Conservation (phyloP, 1,140 invertebrate genomes). For the Pygmarrhopalites habei region DNA sequence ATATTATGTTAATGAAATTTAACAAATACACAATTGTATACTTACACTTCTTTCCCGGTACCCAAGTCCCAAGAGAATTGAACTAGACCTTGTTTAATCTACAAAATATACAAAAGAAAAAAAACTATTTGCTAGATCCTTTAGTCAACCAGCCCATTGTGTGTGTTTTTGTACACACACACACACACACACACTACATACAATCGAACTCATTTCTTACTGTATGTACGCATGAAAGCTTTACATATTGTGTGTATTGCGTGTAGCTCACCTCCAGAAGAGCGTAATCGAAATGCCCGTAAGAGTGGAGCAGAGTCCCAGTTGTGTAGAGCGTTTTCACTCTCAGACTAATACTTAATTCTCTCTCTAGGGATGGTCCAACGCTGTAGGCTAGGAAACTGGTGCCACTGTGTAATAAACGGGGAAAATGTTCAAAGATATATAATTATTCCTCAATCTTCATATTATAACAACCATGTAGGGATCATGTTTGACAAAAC, state of each 20-base stretch:
- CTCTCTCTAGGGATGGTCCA: slow-evolving; percentile 58
- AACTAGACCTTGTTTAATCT: slow-evolving; percentile 39
- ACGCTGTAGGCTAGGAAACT: slow-evolving; percentile 42
- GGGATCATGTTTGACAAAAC: not conserved
- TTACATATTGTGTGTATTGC: too few relatives aligned
- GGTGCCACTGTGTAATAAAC: slow-evolving; percentile 26
- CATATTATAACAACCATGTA: too few relatives aligned
- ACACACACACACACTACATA: too few relatives aligned
- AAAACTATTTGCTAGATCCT: not conserved
- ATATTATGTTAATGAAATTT: too few relatives aligned
- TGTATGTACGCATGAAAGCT: too few relatives aligned
- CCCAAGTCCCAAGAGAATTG: slow-evolving; percentile 39
- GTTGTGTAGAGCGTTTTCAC: slow-evolving; percentile 75
- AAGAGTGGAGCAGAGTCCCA: slow-evolving; percentile 79
- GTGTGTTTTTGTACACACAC: too few relatives aligned
- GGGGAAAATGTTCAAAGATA: too few relatives aligned
- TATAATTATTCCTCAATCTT: too few relatives aligned
- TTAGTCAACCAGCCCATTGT: too few relatives aligned
- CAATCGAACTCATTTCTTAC: too few relatives aligned
- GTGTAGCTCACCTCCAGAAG: slow-evolving; percentile 79
- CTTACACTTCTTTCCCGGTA: slow-evolving; percentile 38
- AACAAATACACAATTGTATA: too few relatives aligned
- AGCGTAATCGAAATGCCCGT: slow-evolving; percentile 80
- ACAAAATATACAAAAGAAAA: slow-evolving; percentile 11
- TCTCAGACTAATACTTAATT: slow-evolving; percentile 67